These are phyloP conservation scores for Chymomyza amoena DNA, from an alignment of 2,888 invertebrate genomes.

Conservation along the genomic window DNA sequence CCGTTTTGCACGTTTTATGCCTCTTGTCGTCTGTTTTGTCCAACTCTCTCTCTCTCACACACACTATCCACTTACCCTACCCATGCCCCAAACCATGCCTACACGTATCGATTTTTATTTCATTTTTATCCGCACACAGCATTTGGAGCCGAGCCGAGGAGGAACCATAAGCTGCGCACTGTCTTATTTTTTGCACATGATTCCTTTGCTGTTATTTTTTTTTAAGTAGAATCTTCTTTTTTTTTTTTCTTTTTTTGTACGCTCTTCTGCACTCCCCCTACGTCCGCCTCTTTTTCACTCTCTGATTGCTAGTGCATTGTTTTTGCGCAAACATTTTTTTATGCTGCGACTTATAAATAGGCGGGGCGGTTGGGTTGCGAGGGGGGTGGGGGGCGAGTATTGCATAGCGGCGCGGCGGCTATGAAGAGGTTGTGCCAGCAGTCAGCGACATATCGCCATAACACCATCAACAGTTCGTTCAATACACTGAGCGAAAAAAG, in stretches of 20 bases:
- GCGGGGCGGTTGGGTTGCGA: constrained; percentile 20
- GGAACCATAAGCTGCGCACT: constrained; percentile 2
- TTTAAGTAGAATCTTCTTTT: neutral
- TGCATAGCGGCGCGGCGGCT: constrained; percentile 15
- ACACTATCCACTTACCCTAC: neutral
- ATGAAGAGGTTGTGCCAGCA: constrained; percentile 33
- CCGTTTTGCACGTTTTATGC: constrained; percentile 4
- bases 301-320: constrained; percentile 47
- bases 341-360: constrained; percentile 56
- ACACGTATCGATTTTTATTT: constrained; percentile 75
- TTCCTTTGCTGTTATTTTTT: constrained; percentile 19
- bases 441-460: constrained; percentile 71
- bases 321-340: constrained; percentile 66
- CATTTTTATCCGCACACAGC: constrained; percentile 61
- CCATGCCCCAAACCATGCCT: constrained; percentile 60
- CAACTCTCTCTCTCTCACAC: constrained; percentile 7
- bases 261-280: constrained; percentile 34
- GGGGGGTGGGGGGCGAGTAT: constrained; percentile 6
- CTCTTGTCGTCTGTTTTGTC: neutral
- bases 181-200: constrained; percentile 25
- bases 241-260: constrained; percentile 13
- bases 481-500: constrained; percentile 30
- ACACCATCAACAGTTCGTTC: constrained; percentile 70
- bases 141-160: constrained; percentile 16
- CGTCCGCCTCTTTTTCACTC: constrained; percentile 2